A percentile compares a stretch with the other conserved stretches of the same genome.
phyloP scores from a whole-genome alignment of 2,888 invertebrate genomes.

The Mylabris sibirica region DNA sequence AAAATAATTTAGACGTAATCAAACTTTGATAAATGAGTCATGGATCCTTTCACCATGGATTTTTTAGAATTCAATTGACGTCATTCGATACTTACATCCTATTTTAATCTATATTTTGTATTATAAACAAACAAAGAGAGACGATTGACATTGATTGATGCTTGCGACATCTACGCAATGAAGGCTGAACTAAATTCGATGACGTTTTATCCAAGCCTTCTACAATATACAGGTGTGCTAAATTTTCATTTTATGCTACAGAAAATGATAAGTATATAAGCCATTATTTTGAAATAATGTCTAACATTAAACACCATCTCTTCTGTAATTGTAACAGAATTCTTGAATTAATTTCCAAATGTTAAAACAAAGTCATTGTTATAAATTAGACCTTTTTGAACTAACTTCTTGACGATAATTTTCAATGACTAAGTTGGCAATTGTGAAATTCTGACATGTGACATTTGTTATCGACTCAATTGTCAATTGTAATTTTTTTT shows the following conservation, averaged over 20 bases:
- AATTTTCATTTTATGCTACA: too few relatives aligned
- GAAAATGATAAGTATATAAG: too few relatives aligned
- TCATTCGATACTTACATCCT: neutral
- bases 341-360: too few relatives aligned
- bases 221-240: too few relatives aligned
- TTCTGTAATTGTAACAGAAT: too few relatives aligned
- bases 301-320: too few relatives aligned
- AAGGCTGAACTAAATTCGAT: neutral
- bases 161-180: neutral
- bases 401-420: too few relatives aligned
- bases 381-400: too few relatives aligned
- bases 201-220: neutral
- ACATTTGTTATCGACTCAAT: neutral
- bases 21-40: neutral
- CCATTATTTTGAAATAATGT: too few relatives aligned
- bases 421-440: neutral
- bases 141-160: neutral
- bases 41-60: neutral
- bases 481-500: neutral
- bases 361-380: too few relatives aligned
- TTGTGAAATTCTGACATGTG: neutral
- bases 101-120: neutral
- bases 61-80: neutral
- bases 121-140: neutral
- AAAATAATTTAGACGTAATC: slow-evolving; percentile 1